A percentile compares a stretch with the other conserved stretches of the same genome.
Conservation (phyloP, 2,888 invertebrate species). For the Blastobasis adustella region DNA sequence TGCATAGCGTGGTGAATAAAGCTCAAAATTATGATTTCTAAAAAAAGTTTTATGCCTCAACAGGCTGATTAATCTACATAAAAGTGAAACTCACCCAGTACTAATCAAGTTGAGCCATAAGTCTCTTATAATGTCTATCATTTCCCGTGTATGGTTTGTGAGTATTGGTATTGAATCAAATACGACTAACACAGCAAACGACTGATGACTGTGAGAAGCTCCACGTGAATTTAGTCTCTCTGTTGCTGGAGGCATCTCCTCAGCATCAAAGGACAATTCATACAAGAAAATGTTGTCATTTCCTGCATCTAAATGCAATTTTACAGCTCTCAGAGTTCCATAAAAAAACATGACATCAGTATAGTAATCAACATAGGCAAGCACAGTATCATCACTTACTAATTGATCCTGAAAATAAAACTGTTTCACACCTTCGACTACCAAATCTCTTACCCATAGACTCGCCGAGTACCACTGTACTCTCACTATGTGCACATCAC, state of each 20-base stretch:
- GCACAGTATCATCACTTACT: slow-evolving; percentile 23
- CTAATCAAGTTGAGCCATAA: neutral
- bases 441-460: slow-evolving; percentile 25
- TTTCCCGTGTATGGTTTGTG: neutral
- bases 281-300: slow-evolving; percentile 21
- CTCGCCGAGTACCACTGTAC: too few relatives aligned
- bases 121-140: neutral
- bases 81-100: slow-evolving; percentile 30
- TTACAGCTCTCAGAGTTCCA: slow-evolving; percentile 15
- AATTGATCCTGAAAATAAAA: slow-evolving; percentile 35
- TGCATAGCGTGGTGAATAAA: too few relatives aligned
- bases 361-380: slow-evolving; percentile 33
- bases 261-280: slow-evolving; percentile 16
- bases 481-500: too few relatives aligned
- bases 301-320: slow-evolving; percentile 19
- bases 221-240: neutral
- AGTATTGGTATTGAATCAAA: neutral
- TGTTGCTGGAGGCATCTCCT: too few relatives aligned
- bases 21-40: too few relatives aligned
- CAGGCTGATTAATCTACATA: too few relatives aligned
- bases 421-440: slow-evolving; percentile 27
- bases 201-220: slow-evolving; percentile 7
- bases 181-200: neutral
- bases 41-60: too few relatives aligned
- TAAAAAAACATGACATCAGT: slow-evolving; percentile 39